Evolutionary conservation across 2,113 vertebrate genomes (phyloP), one percentile per base, ranked within the genome.

Genomic region (Piprites chloris): DNA sequence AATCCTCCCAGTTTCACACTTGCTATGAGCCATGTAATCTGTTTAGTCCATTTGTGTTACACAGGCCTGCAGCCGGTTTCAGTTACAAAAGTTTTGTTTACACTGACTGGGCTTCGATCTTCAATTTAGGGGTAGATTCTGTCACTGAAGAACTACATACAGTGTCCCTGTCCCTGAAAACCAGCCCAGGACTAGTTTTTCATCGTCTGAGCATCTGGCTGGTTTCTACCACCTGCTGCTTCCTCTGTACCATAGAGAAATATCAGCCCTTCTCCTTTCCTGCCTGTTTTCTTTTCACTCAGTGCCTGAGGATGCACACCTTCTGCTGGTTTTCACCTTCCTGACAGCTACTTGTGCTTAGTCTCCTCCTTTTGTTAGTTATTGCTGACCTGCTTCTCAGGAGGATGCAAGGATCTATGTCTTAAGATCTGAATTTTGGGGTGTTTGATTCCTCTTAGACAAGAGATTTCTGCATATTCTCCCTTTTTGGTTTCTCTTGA

Each of bases 181-280:
- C 42, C 35, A 59, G 4, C 26, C 23, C 1, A 5, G 37, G 58
- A 6, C 23, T 39, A 17, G 13, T 39, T 91, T 56, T 47, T 46
- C 9, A n/a, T 37, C 9, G 44, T 56, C 32, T 15, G 35, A 68
- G 22, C 3, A 9, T 50, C 30, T 33, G 28, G 9, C 35, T 96
- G 37, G 41, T 89, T 96, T 96, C 94, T 97, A 76, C 44, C 44
- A 83, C 85, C 56, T 97, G 91, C 95, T 95, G 61, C 56, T 96
- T 56, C 84, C 94, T 93, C 87, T 89, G 69, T 39, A 53, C 28
- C 32, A 27, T 1, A 9, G 6, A 56, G 69, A 52, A 52, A 72
- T 72, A 46, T 80, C 65, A 92, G 42, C 2, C 12, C 30, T 61
- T 67, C 33, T 67, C 37, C 18, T 65, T 49, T 59, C 42, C 19